phyloP scores from a whole-genome alignment of 2,888 invertebrate genomes.

The Endomychus coccineus region DNA sequence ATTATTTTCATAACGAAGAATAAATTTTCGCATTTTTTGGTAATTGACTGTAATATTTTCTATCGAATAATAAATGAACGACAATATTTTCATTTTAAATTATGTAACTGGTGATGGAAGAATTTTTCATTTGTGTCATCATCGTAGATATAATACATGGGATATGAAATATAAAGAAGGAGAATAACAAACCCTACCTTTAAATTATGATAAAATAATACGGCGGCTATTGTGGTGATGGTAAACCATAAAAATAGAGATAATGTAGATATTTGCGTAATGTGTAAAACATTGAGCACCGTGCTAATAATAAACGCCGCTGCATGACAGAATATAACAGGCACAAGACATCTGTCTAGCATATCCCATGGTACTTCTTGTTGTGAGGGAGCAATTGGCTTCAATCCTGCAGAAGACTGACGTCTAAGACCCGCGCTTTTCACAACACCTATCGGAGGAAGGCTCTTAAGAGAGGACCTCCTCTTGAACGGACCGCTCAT shows the following conservation, averaged over 20 bases:
- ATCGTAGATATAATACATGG: no score
- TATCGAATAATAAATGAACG: no score
- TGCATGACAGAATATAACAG: constrained; percentile 73
- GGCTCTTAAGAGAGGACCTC: constrained; percentile 39
- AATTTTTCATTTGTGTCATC: no score
- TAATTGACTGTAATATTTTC: no score
- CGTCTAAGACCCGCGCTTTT: constrained; percentile 43
- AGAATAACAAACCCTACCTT: no score
- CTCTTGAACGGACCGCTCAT: constrained; percentile 44
- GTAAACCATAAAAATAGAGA: constrained; percentile 72
- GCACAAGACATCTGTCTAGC: constrained; percentile 64
- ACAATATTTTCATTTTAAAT: no score
- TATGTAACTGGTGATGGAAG: no score
- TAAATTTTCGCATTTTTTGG: no score
- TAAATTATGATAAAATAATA: constrained; percentile 76
- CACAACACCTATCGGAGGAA: constrained; percentile 40
- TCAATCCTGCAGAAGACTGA: constrained; percentile 41
- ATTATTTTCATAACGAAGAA: no score
- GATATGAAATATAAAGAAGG: no score
- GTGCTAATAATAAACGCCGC: constrained; percentile 68
- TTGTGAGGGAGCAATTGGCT: constrained; percentile 45
- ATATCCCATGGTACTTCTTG: constrained; percentile 66
- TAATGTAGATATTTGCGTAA: constrained; percentile 70
- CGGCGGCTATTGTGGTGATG: constrained; percentile 64
- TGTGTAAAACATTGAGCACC: constrained; percentile 60